phyloP scores from a whole-genome alignment of 1,140 invertebrate species.

The Leptestheria dahalacensis region DNA sequence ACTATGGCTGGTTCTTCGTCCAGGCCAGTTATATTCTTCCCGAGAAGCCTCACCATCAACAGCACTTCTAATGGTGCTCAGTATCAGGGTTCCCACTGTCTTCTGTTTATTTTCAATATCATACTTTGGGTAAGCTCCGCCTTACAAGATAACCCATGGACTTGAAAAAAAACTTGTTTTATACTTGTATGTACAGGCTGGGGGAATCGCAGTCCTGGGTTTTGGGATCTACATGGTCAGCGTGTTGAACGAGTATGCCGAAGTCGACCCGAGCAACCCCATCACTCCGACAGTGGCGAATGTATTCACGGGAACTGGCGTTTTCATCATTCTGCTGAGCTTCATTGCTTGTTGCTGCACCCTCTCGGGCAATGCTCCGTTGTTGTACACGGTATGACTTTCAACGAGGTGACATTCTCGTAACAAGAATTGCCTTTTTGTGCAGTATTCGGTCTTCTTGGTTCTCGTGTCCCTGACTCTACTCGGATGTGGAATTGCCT shows the following conservation, averaged over 20 bases:
- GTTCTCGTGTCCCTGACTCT: constrained; percentile 55
- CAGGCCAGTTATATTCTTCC: not conserved
- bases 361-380: constrained; percentile 54
- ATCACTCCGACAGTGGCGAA: constrained; percentile 52
- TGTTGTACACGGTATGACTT: constrained; percentile 61
- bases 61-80: constrained; percentile 38
- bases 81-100: constrained; percentile 53
- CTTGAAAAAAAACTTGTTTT: not conserved
- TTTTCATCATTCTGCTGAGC: constrained; percentile 49
- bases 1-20: not conserved
- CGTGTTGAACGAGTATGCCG: constrained; percentile 57
- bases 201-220: constrained; percentile 46
- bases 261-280: constrained; percentile 37
- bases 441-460: constrained; percentile 59
- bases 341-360: constrained; percentile 71
- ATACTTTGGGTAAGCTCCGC: constrained; percentile 61
- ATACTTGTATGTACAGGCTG: constrained; percentile 33
- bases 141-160: not conserved
- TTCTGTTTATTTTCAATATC: constrained; percentile 61
- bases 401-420: not conserved
- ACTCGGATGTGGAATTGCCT: constrained; percentile 52
- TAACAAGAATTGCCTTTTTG: not conserved
- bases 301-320: constrained; percentile 55
- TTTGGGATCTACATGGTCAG: constrained; percentile 60
- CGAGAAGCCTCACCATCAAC: not conserved